phyloP scores from a whole-genome alignment of 2,113 vertebrate species.

The Pangasianodon hypophthalmus region DNA sequence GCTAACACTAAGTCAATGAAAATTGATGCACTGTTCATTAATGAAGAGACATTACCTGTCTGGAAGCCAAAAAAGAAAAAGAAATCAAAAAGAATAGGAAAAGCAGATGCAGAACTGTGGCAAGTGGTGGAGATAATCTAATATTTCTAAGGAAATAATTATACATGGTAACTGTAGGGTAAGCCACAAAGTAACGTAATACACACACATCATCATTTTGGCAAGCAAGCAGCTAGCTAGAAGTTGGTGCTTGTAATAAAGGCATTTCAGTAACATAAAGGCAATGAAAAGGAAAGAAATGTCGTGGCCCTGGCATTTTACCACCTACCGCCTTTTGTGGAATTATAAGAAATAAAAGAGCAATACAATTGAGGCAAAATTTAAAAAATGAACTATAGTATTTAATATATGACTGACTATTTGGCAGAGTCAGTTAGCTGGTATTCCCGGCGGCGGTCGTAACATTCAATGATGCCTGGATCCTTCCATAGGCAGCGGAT shows the following conservation, averaged over 20 bases:
- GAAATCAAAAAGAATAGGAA: not conserved
- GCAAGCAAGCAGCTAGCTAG: not conserved
- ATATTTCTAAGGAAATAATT: not conserved
- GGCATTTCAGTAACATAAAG: not conserved
- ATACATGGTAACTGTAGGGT: not conserved
- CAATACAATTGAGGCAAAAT: not conserved
- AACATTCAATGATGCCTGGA: slow-evolving; percentile 80
- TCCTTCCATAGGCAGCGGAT: slow-evolving; percentile 82
- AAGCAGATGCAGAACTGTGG: not conserved
- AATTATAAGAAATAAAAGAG: not conserved
- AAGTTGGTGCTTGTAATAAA: not conserved
- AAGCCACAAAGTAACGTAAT: not conserved
- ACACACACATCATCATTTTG: not conserved
- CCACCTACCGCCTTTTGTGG: not conserved
- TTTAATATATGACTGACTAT: slow-evolving; percentile 55
- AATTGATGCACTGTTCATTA: not conserved
- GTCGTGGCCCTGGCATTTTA: not conserved
- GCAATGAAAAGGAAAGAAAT: not conserved
- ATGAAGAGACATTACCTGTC: not conserved
- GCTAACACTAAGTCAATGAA: not conserved
- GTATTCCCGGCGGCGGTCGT: slow-evolving; percentile 79
- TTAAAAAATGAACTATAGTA: not conserved
- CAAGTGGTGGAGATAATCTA: not conserved
- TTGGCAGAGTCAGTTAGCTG: slow-evolving; percentile 84
- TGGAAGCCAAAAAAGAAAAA: not conserved